These are phyloP conservation scores for Clarias magur DNA, from an alignment of 2,113 vertebrate species.

Conservation along the genomic window DNA sequence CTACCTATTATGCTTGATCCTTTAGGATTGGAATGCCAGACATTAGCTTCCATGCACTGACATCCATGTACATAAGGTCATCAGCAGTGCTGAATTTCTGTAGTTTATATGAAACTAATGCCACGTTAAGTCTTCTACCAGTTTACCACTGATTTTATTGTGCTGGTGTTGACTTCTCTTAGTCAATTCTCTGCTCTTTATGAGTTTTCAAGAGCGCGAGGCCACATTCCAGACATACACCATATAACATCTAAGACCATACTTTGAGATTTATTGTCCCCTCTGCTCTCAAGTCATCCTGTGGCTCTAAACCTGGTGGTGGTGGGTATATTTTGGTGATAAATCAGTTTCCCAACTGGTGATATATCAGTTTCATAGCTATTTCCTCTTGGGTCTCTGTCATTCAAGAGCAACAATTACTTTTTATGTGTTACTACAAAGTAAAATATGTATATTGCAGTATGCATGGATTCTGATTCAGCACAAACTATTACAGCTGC, in stretches of 20 bases:
- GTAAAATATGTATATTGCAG: neutral
- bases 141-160: conserved; percentile 22
- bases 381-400: neutral
- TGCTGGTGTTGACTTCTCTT: conserved; percentile 14
- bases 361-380: conserved; percentile 17
- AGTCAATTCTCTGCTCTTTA: conserved; percentile 23
- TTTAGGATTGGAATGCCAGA: neutral
- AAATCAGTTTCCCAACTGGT: conserved; percentile 13
- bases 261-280: conserved; percentile 19
- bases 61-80: conserved; percentile 24
- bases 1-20: neutral
- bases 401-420: neutral
- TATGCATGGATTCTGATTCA: neutral
- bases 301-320: conserved; percentile 7
- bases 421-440: conserved; percentile 8
- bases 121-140: conserved; percentile 16
- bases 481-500: neutral
- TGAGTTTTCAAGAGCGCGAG: conserved; percentile 32
- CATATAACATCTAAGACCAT: conserved; percentile 8
- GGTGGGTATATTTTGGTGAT: conserved; percentile 8
- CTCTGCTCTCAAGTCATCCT: neutral
- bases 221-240: conserved; percentile 28
- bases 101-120: conserved; percentile 32
- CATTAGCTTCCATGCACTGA: conserved; percentile 9
- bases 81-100: conserved; percentile 22